Conservation (phyloP, 2,797 vertebrate species). For the Galaxias olidus region DNA sequence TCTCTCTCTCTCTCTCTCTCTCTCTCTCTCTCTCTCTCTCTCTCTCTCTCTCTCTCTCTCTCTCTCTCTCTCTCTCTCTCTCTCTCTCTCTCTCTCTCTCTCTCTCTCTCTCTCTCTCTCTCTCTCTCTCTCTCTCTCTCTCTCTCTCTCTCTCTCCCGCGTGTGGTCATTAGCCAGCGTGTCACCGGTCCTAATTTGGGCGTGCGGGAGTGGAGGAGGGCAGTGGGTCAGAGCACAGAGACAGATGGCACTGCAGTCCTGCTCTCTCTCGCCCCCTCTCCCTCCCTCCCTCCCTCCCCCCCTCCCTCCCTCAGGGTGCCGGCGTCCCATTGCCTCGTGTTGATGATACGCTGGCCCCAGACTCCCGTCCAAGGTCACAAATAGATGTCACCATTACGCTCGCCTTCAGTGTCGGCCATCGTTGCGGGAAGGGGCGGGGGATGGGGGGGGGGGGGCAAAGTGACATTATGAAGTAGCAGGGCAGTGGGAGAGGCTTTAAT, state of each 20-base stretch:
- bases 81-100: conserved; percentile 10
- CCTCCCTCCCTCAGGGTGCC: conserved; percentile 34
- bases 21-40: background rate
- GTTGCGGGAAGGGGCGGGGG: too few species aligned
- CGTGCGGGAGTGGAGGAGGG: conserved; percentile 60
- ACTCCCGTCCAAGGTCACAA: conserved; percentile 63
- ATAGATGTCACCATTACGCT: conserved; percentile 55
- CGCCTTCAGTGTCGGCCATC: too few species aligned
- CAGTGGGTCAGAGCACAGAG: conserved; percentile 74
- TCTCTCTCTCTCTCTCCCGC: conserved; percentile 12
- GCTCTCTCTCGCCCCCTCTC: conserved; percentile 11
- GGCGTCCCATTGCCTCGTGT: conserved; percentile 41
- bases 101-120: conserved; percentile 8
- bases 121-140: conserved; percentile 23
- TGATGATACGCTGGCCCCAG: conserved; percentile 42
- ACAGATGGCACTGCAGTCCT: conserved; percentile 71
- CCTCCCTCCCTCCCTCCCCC: conserved; percentile 15
- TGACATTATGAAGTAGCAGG: conserved; percentile 55
- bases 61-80: conserved; percentile 10
- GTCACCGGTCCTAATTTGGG: conserved; percentile 68
- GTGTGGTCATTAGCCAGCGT: conserved; percentile 60
- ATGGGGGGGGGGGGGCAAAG: conserved; percentile 29
- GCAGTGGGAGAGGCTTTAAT: conserved; percentile 54
- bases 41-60: background rate
- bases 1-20: background rate